Percentiles rank a stretch among this genome's conserved stretches.
phyloP scores from a whole-genome alignment of 2,888 invertebrate genomes.

The Octodonta nipae region DNA sequence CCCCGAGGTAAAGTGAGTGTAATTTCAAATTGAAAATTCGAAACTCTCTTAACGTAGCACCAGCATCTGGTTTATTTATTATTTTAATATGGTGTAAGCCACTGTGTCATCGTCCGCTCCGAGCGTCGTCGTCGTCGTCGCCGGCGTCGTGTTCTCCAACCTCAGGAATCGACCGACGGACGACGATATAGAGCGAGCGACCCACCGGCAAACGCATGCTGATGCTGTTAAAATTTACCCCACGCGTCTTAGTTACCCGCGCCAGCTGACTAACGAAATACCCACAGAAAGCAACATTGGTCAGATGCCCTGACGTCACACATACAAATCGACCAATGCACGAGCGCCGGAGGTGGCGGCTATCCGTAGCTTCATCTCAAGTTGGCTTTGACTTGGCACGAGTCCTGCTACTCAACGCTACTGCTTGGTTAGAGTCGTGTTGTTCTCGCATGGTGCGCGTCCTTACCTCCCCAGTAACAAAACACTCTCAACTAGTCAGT shows the following conservation, averaged over 20 bases:
- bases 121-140: slow-evolving; percentile 1
- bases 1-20: no score
- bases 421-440: slow-evolving; percentile 22
- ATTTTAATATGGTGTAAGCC: no score
- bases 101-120: not conserved
- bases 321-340: slow-evolving; percentile 33
- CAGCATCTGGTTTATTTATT: no score
- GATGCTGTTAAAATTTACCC: slow-evolving; percentile 16
- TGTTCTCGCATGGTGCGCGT: not conserved
- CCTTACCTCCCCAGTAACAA: not conserved
- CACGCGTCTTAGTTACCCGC: slow-evolving; percentile 32
- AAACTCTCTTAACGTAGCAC: no score
- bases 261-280: slow-evolving; percentile 32
- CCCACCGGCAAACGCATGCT: slow-evolving; percentile 3
- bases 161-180: no score
- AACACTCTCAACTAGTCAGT: no score
- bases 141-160: not conserved
- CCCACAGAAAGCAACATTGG: slow-evolving; percentile 30
- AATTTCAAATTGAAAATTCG: no score
- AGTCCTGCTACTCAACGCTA: slow-evolving; percentile 26
- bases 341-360: slow-evolving; percentile 33
- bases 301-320: slow-evolving; percentile 31
- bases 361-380: slow-evolving; percentile 33
- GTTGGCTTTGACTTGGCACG: slow-evolving; percentile 35
- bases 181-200: no score